These are phyloP conservation scores for Falcaria lacertinaria DNA, from an alignment of 2,888 invertebrate genomes.

Conservation along the genomic window DNA sequence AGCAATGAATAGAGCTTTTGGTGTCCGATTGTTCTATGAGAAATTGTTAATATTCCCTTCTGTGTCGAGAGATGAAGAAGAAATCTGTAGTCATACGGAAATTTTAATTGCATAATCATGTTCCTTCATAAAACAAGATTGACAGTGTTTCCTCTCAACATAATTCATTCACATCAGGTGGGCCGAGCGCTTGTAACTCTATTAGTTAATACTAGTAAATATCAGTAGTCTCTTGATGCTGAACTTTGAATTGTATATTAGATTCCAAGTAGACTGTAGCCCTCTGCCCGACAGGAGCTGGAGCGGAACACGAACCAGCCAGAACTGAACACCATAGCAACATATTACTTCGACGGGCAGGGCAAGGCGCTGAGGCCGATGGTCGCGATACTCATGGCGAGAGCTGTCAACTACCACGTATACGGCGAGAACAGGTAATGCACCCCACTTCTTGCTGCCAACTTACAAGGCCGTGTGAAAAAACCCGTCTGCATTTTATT, in stretches of 20 bases:
- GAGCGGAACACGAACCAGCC: conserved; percentile 88
- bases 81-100: too few species aligned
- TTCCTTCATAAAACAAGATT: too few species aligned
- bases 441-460: neutral
- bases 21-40: too few species aligned
- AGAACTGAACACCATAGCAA: conserved; percentile 93
- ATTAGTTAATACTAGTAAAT: too few species aligned
- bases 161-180: too few species aligned
- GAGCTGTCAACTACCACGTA: conserved; percentile 94
- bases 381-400: conserved; percentile 95
- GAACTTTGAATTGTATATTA: conserved; percentile 15
- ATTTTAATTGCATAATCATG: too few species aligned
- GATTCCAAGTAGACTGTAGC: conserved; percentile 58
- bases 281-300: conserved; percentile 81
- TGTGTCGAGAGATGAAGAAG: too few species aligned
- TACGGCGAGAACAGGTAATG: conserved; percentile 89
- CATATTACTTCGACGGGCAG: conserved; percentile 98
- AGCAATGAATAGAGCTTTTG: too few species aligned
- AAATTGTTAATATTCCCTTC: too few species aligned
- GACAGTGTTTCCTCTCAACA: too few species aligned
- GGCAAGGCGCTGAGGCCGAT: conserved; percentile 98
- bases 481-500: neutral
- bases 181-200: too few species aligned
- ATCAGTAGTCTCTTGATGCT: neutral
- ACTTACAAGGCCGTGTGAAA: neutral